phyloP scores from a whole-genome alignment of 2,113 vertebrate species.

The Ailuropoda melanoleuca region DNA sequence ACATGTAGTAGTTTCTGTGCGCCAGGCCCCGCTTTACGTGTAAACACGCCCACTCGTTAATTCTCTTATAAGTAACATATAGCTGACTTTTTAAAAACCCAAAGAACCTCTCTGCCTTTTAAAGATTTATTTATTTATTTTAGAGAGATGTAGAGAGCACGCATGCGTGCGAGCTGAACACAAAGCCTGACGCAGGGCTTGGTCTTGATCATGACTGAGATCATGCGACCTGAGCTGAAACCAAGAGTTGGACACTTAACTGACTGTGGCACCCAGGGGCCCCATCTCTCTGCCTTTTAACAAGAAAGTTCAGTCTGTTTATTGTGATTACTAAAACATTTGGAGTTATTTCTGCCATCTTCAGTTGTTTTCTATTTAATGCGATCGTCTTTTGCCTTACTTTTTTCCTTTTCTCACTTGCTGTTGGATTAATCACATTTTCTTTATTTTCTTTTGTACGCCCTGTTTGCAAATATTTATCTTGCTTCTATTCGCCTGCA shows the following conservation, averaged over 20 bases:
- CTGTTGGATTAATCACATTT: not conserved
- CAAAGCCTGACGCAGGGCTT: not conserved
- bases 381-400: not conserved
- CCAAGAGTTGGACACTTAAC: not conserved
- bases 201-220: not conserved
- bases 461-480: constrained; percentile 23
- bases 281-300: not conserved
- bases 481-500: not conserved
- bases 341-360: not conserved
- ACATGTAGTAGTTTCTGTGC: not conserved
- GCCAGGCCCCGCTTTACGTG: not conserved
- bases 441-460: not conserved
- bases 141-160: not conserved
- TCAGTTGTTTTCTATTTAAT: not conserved
- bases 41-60: not conserved
- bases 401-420: not conserved
- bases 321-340: not conserved
- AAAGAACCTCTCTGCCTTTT: not conserved
- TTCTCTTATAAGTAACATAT: not conserved
- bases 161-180: not conserved
- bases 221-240: not conserved
- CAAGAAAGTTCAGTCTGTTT: not conserved
- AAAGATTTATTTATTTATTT: not conserved
- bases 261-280: not conserved
- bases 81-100: not conserved